phyloP scores from a whole-genome alignment of 2,797 vertebrate species.

The Heteromormyrus szaboi region DNA sequence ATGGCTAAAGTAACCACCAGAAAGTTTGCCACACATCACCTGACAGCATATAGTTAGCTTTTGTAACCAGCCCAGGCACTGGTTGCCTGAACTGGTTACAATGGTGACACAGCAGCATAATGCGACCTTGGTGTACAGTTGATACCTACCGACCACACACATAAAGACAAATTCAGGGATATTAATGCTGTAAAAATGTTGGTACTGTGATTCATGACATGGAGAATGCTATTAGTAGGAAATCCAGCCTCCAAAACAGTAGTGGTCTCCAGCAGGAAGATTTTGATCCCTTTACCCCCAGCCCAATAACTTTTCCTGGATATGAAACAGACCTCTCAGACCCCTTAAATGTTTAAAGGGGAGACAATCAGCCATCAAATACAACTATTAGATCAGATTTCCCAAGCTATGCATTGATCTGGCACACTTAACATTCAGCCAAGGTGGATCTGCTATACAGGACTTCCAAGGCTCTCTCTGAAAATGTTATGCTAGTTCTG shows the following conservation, averaged over 20 bases:
- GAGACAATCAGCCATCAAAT: background rate
- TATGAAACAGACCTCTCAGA: background rate
- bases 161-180: background rate
- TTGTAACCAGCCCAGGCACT: background rate
- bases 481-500: background rate
- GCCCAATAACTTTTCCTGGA: background rate
- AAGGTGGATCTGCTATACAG: background rate
- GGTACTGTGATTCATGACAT: background rate
- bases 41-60: background rate
- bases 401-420: background rate
- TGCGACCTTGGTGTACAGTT: background rate
- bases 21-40: background rate
- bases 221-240: conserved; percentile 22
- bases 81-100: background rate
- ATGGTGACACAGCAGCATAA: background rate
- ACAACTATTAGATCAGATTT: background rate
- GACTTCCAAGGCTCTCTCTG: background rate
- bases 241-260: background rate
- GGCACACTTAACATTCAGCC: background rate
- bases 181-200: conserved; percentile 17
- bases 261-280: background rate
- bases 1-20: background rate
- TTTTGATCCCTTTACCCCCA: background rate
- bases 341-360: background rate
- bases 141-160: background rate